Evolutionary conservation across 2,888 invertebrate genomes (phyloP).

Genomic region (Lysandra bellargus): DNA sequence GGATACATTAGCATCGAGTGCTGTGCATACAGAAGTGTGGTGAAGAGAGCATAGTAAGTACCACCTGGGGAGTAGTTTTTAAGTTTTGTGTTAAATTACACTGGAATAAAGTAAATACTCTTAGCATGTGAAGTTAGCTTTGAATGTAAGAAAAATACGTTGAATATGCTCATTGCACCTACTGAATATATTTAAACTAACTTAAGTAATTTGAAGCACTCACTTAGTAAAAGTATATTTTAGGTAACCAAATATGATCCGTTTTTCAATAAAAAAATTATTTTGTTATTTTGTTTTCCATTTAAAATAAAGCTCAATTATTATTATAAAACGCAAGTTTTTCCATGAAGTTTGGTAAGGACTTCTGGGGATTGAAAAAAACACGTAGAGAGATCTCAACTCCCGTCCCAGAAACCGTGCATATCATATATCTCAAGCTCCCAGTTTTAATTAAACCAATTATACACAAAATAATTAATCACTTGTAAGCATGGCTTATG

Average conservation of each 20-base stretch:
- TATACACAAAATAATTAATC: not conserved
- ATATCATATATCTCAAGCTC: not conserved
- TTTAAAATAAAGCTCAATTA: too few species aligned
- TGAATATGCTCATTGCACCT: not conserved
- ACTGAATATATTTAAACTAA: too few species aligned
- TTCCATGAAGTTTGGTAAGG: too few species aligned
- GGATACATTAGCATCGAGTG: conserved; percentile 38
- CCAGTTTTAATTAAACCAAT: not conserved
- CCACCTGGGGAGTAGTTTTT: conserved; percentile 14
- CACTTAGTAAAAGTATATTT: too few species aligned
- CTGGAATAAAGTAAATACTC: not conserved
- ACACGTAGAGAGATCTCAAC: too few species aligned
- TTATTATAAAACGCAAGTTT: too few species aligned
- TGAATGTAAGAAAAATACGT: not conserved
- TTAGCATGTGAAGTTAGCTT: not conserved
- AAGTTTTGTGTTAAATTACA: not conserved
- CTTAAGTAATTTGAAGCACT: too few species aligned
- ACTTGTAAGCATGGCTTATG: not conserved
- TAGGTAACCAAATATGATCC: too few species aligned
- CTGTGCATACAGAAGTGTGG: conserved; percentile 33
- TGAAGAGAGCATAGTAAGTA: conserved; percentile 38
- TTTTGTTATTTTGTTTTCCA: too few species aligned
- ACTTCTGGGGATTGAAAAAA: too few species aligned
- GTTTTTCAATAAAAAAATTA: too few species aligned
- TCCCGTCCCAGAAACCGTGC: too few species aligned